Percentiles rank a stretch among this genome's conserved stretches.
Conservation (phyloP, 2,113 vertebrate genomes). For the Cairina moschata region DNA sequence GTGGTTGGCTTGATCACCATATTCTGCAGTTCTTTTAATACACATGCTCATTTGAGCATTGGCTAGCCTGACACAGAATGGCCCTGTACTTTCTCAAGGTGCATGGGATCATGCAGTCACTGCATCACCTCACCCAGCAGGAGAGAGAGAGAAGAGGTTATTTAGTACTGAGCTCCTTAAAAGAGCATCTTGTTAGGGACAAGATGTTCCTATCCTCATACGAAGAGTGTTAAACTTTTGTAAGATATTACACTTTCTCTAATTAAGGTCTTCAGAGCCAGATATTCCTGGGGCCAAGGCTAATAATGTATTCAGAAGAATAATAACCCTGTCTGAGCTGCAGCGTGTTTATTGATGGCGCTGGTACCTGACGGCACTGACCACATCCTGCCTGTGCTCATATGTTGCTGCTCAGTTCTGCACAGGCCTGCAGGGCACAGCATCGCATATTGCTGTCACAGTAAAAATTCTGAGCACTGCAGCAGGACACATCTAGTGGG, state of each 20-base stretch:
- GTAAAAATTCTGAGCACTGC: slow-evolving; percentile 58
- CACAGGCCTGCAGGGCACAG: slow-evolving; percentile 76
- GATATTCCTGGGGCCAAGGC: slow-evolving; percentile 59
- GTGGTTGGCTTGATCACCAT: fast-evolving
- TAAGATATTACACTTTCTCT: slow-evolving; percentile 68
- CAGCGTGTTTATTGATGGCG: slow-evolving; percentile 62
- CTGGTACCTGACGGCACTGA: slow-evolving; percentile 75
- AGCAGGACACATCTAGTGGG: slow-evolving; percentile 56
- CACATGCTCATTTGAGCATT: fast-evolving
- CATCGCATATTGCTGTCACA: slow-evolving; percentile 80
- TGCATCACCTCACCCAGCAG: background rate
- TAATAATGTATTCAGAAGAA: slow-evolving; percentile 67
- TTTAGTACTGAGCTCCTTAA: background rate
- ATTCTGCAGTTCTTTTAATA: background rate
- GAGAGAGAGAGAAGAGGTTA: background rate
- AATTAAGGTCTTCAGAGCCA: slow-evolving; percentile 74
- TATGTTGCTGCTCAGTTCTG: slow-evolving; percentile 40
- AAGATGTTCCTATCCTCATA: background rate
- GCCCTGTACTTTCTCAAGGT: fast-evolving
- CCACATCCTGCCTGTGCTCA: slow-evolving; percentile 60
- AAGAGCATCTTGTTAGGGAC: background rate
- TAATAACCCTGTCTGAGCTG: slow-evolving; percentile 46
- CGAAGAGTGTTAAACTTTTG: background rate
- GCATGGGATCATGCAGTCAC: fast-evolving
- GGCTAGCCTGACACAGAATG: background rate